phyloP scores from a whole-genome alignment of 2,797 vertebrate genomes.

The Melopsittacus undulatus region DNA sequence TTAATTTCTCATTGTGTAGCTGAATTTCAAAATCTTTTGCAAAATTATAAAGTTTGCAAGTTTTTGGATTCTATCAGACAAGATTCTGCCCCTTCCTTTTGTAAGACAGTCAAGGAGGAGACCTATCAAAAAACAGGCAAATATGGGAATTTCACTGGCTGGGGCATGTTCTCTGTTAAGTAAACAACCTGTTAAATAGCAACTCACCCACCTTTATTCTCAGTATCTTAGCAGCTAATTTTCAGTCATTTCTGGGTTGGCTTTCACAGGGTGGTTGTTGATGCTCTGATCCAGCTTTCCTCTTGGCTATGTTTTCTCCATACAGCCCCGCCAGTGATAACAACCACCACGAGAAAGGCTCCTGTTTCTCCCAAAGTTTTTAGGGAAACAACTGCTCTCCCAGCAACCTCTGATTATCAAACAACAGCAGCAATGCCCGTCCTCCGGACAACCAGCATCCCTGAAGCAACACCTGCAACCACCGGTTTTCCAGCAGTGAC shows the following conservation, averaged over 20 bases:
- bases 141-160: not conserved
- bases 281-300: not conserved
- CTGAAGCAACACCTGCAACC: not conserved
- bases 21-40: not conserved
- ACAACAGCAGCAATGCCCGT: not conserved
- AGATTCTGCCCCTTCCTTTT: not conserved
- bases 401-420: not conserved
- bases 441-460: not conserved
- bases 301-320: not conserved
- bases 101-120: not conserved
- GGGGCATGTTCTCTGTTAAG: not conserved
- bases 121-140: not conserved
- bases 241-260: not conserved
- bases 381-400: not conserved
- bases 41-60: not conserved
- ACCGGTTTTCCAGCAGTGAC: fast-evolving
- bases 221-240: not conserved
- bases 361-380: not conserved
- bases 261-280: not conserved
- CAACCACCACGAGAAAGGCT: not conserved
- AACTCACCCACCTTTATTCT: not conserved
- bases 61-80: fast-evolving
- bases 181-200: not conserved
- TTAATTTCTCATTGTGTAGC: not conserved
- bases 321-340: not conserved